Base-by-base conservation (phyloP, 1,140 invertebrate species). In the Helicoverpa zea region DNA sequence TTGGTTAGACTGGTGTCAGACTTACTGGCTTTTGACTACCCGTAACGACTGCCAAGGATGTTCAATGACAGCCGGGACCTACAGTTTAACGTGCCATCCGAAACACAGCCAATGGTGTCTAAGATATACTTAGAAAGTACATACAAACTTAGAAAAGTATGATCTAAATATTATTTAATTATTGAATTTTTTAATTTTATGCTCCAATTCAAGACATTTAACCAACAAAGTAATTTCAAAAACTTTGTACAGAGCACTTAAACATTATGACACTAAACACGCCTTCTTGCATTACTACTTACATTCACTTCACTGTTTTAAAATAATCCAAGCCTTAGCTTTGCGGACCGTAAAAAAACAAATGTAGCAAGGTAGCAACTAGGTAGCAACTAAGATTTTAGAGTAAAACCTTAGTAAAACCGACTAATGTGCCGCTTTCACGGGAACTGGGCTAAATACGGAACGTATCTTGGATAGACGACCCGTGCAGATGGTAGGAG, bases 401-500 rank as follows among this genome's bases (percentile, higher is more conserved):
- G 58, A 64, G 68, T 58, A 54, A 64, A 74, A 72, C 30, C 56
- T 47, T 54, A 64, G 68, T 58, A 54, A 64, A 74, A 72, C 30
- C 56, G 56, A 61, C n/a, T 70, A 76, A 66, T 77, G 63, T 59
- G 14, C 29, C 56, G 13, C 61, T 76, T 77, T 70, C 35, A 43
- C n/a, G 66, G n/a, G 52, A 81, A 72, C 52, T 47, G n/a, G n/a
- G 61, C 63, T 81, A 76, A 75, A 81, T 76, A 66, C 47, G 70
- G 61, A 52, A 59, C 64, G 61, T 43, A 76, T 68, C 72, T 51
- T 30, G 56, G 43, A 3, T n/a, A 56, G 73, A 51, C 61, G 61
- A 76, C 56, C 80, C 18, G 51, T 76, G 43, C 72, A 56, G n/a
- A 74, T 47, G 70, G n/a, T 11, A 5, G 58, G 11, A 12, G 49